A percentile compares a stretch with the other conserved stretches of the same genome.
phyloP scores from a whole-genome alignment of 2,113 vertebrate species.

The Phainopepla nitens region DNA sequence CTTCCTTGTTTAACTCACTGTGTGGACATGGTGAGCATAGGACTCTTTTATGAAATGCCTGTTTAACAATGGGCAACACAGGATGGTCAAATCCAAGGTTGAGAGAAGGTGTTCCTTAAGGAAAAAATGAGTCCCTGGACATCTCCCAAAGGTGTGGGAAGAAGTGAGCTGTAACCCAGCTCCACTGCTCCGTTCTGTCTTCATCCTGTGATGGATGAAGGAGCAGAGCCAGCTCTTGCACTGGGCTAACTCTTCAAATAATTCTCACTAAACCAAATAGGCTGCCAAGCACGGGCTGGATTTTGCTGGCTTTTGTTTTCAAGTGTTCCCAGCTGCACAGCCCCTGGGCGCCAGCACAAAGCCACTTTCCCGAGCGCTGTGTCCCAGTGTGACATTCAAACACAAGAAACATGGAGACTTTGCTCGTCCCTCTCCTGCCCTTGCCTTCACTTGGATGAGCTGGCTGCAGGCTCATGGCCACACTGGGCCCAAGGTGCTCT shows the following conservation, averaged over 20 bases:
- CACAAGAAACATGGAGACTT: accelerated
- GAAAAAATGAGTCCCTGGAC: accelerated
- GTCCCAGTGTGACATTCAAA: neutral
- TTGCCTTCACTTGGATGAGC: neutral
- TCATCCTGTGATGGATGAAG: accelerated
- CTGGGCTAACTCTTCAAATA: neutral
- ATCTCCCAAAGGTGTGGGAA: neutral
- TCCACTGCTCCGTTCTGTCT: neutral
- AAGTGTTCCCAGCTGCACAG: neutral
- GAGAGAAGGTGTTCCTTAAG: neutral
- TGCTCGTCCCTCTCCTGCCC: neutral
- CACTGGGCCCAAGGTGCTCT: neutral
- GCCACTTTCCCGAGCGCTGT: neutral
- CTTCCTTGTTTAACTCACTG: neutral
- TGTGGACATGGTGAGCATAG: accelerated
- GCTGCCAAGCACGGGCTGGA: neutral
- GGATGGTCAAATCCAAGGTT: neutral
- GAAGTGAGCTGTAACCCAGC: neutral
- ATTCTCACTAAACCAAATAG: neutral
- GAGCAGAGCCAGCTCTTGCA: neutral
- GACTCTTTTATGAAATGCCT: neutral
- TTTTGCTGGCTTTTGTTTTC: neutral
- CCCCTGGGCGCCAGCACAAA: constrained; percentile 6
- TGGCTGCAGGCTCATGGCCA: neutral
- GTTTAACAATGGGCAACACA: neutral